Base-by-base conservation (phyloP, 2,888 invertebrate genomes). In the Globia sparganii region DNA sequence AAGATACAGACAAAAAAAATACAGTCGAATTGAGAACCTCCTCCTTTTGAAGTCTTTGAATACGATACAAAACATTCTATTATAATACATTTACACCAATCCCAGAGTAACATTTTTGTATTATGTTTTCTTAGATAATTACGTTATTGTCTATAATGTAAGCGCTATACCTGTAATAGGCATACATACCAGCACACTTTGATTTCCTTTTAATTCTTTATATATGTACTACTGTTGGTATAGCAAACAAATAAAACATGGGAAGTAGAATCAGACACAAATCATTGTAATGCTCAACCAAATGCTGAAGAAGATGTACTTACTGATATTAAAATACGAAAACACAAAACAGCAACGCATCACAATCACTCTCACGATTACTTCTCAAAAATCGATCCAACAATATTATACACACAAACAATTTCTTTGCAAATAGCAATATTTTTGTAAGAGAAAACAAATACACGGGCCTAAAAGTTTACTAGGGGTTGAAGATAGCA, bases 401-500 rank as follows among this genome's bases (percentile, higher is more conserved):
- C 77, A 69, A 72, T 81, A 78, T 73, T n/a, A n/a, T n/a, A n/a
- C n/a, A 56, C 59, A 69, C 76, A 76, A 79, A 86, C 78, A 86
- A 82, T 82, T 88, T 84, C 53, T 80, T 81, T 72, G 74, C 70
- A 81, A 72, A 88, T 84, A 87, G 64, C 77, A 81, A 86, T 86
- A 88, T 88, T 84, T 87, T 82, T 81, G 71, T 85, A 85, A 81
- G 78, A 72, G 79, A 83, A 86, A 83, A 81, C 88, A 86, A 88
- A 87, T 81, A 88, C 78, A 75, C 18, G 65, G 40, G 87, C 79
- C 87, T 87, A 77, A 87, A 88, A 87, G 80, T 88, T 87, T 88
- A 87, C 87, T 87, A 68, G 81, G 83, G 88, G 77, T 80, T 85
- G 84, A 83, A 86, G 79, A 89, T 87, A 87, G 86, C 84, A 85